Base-by-base conservation (phyloP, 2,888 invertebrate genomes). In the Syrphus vitripennis region DNA sequence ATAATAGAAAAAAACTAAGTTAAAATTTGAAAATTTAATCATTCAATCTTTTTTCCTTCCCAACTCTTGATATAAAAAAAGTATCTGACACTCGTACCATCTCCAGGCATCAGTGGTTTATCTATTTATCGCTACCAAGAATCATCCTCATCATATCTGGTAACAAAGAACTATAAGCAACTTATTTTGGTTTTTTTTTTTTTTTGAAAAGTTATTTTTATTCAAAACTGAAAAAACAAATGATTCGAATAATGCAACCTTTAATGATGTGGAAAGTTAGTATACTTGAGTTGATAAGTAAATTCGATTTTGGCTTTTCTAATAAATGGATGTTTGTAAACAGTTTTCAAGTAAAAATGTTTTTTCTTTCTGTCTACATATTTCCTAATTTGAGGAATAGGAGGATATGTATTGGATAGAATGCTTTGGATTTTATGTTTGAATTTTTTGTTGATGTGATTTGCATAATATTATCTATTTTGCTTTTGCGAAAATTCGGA, bases 181-280 rank as follows among this genome's bases (percentile, higher is more conserved):
- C 16, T n/a, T 1, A 40, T 6, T 9, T 10, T 34, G 19, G 5
- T 2, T 34, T 4, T 12, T 34, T 19, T 34, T 2, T 34, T 4
- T 12, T 34, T 19, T 34, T 14, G 19, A 34, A 34, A 34, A 34
- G n/a, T n/a, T 21, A 16, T 12, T 57, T n/a, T 34, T 19, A 19
- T 57, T 34, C 12, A 34, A 57, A 57, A 71, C 1, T 31, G 70
- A 48, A 65, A n/a, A 37, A 19, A 37, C 57, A 75, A 70, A 61
- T 72, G 59, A 74, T 67, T 67, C 72, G 67, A 37, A 67, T 59
- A 61, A 74, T 80, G 40, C 57, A 42, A 21, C 9, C 9, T 19
- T 63, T 57, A 45, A 72, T 74, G 77, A 69, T 55, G 61, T 72
- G 72, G 67, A 83, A 72, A 83, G 40, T 77, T 82, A 34, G n/a